Percentiles rank a stretch among this genome's conserved stretches.
These are phyloP conservation scores for Rhyzopertha dominica DNA, from an alignment of 1,140 invertebrate genomes.

Conservation along the genomic window DNA sequence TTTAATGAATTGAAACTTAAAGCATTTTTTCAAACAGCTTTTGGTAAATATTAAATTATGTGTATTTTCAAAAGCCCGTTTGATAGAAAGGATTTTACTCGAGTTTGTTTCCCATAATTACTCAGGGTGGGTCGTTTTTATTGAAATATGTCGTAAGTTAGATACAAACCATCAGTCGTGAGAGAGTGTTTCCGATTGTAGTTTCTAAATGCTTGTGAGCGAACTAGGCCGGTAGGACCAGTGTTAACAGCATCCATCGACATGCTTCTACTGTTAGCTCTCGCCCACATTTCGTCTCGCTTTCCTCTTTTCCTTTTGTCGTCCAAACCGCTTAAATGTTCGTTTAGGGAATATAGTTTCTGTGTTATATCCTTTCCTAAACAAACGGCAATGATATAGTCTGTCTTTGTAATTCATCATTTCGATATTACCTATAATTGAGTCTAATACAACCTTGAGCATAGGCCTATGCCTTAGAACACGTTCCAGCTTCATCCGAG, in stretches of 20 bases:
- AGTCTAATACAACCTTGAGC: slow-evolving; percentile 67
- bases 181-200: slow-evolving; percentile 34
- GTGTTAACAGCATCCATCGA: slow-evolving; percentile 77
- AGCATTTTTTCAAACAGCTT: too few relatives aligned
- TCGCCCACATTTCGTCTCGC: slow-evolving; percentile 45
- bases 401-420: neutral
- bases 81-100: too few relatives aligned
- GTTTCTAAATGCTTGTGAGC: slow-evolving; percentile 60
- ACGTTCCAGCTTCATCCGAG: slow-evolving; percentile 63
- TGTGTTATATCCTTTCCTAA: slow-evolving; percentile 78
- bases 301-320: slow-evolving; percentile 44
- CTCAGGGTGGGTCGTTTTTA: too few relatives aligned
- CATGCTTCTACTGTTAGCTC: slow-evolving; percentile 58
- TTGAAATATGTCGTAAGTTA: too few relatives aligned
- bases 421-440: slow-evolving; percentile 62
- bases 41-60: too few relatives aligned
- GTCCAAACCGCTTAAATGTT: slow-evolving; percentile 55
- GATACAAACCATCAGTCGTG: too few relatives aligned
- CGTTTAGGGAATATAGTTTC: slow-evolving; percentile 77
- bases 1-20: too few relatives aligned
- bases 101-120: too few relatives aligned
- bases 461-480: slow-evolving; percentile 66
- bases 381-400: slow-evolving; percentile 23
- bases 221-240: slow-evolving; percentile 63
- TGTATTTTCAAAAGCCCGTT: too few relatives aligned